Evolutionary conservation across 2,888 invertebrate species (phyloP), one percentile per base, ranked within the genome.

Genomic region (Leucophenga maculata): DNA sequence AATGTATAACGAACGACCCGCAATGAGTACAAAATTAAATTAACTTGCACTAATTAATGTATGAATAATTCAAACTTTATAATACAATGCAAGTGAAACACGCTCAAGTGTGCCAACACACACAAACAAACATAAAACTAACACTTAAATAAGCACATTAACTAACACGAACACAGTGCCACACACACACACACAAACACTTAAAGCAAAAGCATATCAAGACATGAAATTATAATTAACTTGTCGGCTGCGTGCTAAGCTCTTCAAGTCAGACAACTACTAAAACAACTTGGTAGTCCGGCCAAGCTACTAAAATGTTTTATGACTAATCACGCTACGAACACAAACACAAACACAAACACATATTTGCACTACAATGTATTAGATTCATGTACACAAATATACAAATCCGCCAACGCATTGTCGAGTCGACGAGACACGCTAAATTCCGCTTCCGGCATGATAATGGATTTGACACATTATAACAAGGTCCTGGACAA

Each of bases 401-500:
- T 6, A 39, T 9, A 39, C 39, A 39, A 39, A 39, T 39, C 8
- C 39, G 8, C 39, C 39, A 39, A n/a, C 39, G 3, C 11, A 9
- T 1, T 11, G 39, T 39, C 1, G 9, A 39, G 39, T 39, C 11
- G 8, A 39, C 11, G 8, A 39, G 39, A 39, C 39, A 39, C 39
- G 39, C 39, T 39, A 39, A 39, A 39, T 6, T 39, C 18, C 22
- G 55, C 55, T 55, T 20, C 55, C 13, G 55, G 55, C 55, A 59
- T 13, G 59, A 80, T 80, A 81, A 84, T 82, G 79, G 77, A 79
- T 82, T 83, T 85, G 82, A 81, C 80, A 83, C 83, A 83, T 81
- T 81, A 83, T 80, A 82, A 85, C 83, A 78, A 78, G 78, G 75
- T 78, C 76, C 9, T 16, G 59, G 26, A 32, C 59, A 59, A 32